These are phyloP conservation scores for Schrankia costaestrigalis DNA, from an alignment of 2,888 invertebrate genomes.

Conservation along the genomic window DNA sequence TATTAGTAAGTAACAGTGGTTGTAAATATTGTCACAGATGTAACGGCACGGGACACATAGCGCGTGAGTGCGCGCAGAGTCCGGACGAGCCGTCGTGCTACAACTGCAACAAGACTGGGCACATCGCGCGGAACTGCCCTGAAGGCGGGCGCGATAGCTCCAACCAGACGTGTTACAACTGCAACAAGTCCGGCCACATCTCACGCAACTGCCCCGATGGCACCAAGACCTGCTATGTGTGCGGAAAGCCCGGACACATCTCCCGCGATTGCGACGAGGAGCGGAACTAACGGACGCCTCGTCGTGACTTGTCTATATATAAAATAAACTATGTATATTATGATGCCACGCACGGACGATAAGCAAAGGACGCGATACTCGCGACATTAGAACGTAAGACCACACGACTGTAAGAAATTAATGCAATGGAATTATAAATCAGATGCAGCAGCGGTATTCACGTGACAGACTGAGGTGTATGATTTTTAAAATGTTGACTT, in stretches of 20 bases:
- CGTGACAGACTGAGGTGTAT: conserved; percentile 63
- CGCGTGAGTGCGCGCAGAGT: conserved; percentile 93
- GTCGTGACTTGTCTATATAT: conserved; percentile 42
- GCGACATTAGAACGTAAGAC: conserved; percentile 66
- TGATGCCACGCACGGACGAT: conserved; percentile 78
- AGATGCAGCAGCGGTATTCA: conserved; percentile 55
- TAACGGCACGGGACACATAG: conserved; percentile 96
- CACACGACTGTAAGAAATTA: conserved; percentile 66
- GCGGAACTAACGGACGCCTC: conserved; percentile 76
- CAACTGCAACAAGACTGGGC: conserved; percentile 96
- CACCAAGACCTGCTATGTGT: conserved; percentile 95
- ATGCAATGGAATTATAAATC: conserved; percentile 71
- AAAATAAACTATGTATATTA: conserved; percentile 71
- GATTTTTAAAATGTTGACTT: conserved; percentile 72
- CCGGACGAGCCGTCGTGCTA: conserved; percentile 93
- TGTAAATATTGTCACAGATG: conserved; percentile 77
- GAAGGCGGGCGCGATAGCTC: conserved; percentile 86
- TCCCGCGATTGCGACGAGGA: conserved; percentile 94
- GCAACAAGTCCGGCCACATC: conserved; percentile 96
- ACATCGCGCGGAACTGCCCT: conserved; percentile 93
- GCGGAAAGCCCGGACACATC: conserved; percentile 95
- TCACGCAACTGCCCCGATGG: conserved; percentile 91
- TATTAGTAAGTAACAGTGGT: conserved; percentile 3
- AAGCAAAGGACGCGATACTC: conserved; percentile 75
- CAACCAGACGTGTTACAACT: conserved; percentile 94